Conservation (phyloP, 2,797 vertebrate genomes). For the Perdix hodgsoniae region DNA sequence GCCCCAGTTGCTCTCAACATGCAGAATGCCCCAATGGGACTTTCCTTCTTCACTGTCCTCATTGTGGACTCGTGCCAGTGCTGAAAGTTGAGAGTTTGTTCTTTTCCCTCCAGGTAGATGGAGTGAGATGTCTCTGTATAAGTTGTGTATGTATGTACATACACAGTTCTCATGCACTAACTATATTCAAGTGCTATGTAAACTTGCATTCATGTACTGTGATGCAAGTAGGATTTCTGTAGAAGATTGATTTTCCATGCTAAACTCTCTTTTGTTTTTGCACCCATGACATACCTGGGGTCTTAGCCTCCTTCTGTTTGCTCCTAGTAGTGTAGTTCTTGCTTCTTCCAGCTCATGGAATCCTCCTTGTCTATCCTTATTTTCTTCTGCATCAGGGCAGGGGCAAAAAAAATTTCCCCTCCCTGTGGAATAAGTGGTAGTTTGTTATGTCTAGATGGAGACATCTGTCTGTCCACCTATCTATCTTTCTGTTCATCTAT, state of each 20-base stretch:
- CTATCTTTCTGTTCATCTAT: background rate
- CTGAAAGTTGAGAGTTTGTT: background rate
- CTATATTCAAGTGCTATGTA: background rate
- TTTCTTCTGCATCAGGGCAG: background rate
- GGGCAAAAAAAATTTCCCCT: background rate
- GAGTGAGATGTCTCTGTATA: background rate
- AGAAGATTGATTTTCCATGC: background rate
- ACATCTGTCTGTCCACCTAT: background rate
- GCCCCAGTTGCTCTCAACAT: fast-evolving
- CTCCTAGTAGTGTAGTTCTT: background rate
- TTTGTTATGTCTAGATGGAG: background rate
- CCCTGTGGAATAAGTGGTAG: background rate
- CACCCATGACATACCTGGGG: fast-evolving
- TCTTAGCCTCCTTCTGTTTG: background rate
- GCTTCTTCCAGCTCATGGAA: background rate
- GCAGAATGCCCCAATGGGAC: fast-evolving
- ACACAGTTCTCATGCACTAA: background rate
- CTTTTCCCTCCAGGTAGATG: background rate
- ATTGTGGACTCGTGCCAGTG: background rate
- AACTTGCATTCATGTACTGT: background rate
- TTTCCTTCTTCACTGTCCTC: background rate
- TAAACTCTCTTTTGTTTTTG: background rate
- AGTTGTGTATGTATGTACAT: background rate
- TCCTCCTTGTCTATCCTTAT: fast-evolving
- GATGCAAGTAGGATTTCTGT: background rate